A percentile compares a stretch with the other conserved stretches of the same genome.
These are phyloP conservation scores for Trichosurus vulpecula DNA, from an alignment of 2,797 vertebrate genomes.

Conservation along the genomic window DNA sequence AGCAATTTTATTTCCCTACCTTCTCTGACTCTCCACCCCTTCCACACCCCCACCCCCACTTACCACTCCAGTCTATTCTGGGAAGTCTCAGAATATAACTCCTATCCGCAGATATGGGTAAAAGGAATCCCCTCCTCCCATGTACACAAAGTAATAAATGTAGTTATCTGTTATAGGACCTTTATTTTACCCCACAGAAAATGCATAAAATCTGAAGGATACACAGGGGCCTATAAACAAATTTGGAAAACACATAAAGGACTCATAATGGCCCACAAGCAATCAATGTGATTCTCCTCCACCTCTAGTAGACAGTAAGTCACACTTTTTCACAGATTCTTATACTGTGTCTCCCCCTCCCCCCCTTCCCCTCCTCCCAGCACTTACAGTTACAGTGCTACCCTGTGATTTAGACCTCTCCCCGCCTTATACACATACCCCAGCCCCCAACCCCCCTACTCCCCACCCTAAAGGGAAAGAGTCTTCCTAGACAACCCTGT, in stretches of 20 bases:
- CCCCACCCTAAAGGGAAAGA: background rate
- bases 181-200: background rate
- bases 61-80: background rate
- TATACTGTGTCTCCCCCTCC: no score
- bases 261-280: background rate
- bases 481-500: background rate
- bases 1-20: background rate
- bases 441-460: background rate
- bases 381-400: background rate
- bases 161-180: background rate
- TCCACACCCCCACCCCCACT: fast-evolving
- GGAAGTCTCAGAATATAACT: background rate
- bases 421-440: background rate
- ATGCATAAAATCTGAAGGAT: background rate
- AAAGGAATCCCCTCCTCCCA: background rate
- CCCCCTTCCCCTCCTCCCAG: background rate
- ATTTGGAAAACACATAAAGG: conserved; percentile 1
- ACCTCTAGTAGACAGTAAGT: background rate
- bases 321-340: background rate
- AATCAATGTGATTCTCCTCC: background rate
- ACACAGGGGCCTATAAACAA: background rate
- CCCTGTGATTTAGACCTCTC: background rate
- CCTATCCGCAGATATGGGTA: background rate
- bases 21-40: background rate
- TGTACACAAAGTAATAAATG: background rate